These are phyloP conservation scores for Melanostigma gelatinosum DNA, from an alignment of 2,113 vertebrate species.

Conservation along the genomic window DNA sequence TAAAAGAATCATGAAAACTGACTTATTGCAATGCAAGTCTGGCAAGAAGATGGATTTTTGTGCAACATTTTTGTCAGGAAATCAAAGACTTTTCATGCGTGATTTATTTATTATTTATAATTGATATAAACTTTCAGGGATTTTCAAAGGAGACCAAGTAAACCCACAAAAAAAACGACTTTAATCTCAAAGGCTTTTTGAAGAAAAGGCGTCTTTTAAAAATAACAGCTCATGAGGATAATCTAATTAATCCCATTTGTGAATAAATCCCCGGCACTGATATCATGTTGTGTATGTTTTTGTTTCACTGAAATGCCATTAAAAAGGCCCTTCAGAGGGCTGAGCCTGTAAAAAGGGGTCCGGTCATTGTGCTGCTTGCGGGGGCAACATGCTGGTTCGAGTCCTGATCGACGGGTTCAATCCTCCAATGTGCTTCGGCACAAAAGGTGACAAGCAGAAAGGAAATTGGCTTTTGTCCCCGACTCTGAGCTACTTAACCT, in stretches of 20 bases:
- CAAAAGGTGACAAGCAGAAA: conserved; percentile 91
- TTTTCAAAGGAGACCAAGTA: background rate
- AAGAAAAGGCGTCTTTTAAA: background rate
- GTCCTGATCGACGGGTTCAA: conserved; percentile 91
- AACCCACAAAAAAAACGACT: background rate
- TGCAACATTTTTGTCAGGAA: background rate
- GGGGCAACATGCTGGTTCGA: conserved; percentile 88
- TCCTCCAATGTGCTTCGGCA: conserved; percentile 87
- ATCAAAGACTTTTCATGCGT: background rate
- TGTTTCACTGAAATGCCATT: conserved; percentile 75
- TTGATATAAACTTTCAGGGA: background rate
- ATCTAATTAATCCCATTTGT: background rate
- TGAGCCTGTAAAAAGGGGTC: conserved; percentile 75
- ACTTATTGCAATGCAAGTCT: background rate
- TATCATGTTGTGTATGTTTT: conserved; percentile 32
- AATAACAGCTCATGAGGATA: background rate
- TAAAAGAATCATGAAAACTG: background rate
- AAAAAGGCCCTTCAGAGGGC: conserved; percentile 84
- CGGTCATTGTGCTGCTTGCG: conserved; percentile 87
- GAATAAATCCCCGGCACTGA: background rate
- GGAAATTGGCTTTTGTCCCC: conserved; percentile 90
- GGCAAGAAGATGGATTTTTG: background rate
- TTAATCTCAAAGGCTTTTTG: background rate
- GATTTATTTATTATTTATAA: background rate
- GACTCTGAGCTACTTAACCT: conserved; percentile 90